Percentiles rank a stretch among this genome's conserved stretches.
These are phyloP conservation scores for Poeciliopsis presidionis DNA, from an alignment of 2,797 vertebrate species.

Conservation along the genomic window DNA sequence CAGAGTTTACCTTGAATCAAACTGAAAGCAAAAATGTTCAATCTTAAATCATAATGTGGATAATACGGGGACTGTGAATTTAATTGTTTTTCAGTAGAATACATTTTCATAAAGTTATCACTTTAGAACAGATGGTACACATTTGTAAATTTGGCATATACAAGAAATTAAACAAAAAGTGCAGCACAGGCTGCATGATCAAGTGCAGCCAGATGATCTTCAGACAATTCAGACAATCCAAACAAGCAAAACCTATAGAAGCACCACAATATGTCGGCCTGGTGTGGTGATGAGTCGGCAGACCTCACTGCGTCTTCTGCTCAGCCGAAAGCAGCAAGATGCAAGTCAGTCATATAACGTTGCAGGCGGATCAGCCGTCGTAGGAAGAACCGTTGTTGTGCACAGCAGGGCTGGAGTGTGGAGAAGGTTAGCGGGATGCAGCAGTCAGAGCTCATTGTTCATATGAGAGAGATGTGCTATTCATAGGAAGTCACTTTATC, in stretches of 20 bases:
- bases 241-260: neutral
- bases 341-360: constrained; percentile 16
- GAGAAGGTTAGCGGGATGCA: constrained; percentile 15
- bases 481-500: constrained; percentile 12
- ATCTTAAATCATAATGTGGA: neutral
- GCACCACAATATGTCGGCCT: neutral
- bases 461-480: constrained; percentile 20
- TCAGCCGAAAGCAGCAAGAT: constrained; percentile 8
- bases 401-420: constrained; percentile 15
- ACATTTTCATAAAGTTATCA: too few species aligned
- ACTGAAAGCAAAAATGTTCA: neutral
- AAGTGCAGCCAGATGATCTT: constrained; percentile 1
- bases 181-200: neutral
- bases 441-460: neutral
- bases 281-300: constrained; percentile 19
- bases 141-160: neutral
- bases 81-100: neutral
- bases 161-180: neutral
- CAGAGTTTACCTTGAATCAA: neutral
- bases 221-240: constrained; percentile 5
- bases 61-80: neutral
- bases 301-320: constrained; percentile 14
- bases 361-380: constrained; percentile 13
- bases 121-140: neutral
- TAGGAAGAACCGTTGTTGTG: constrained; percentile 28